These are phyloP conservation scores for Apaloderma vittatum DNA, from an alignment of 2,113 vertebrate genomes.

Conservation along the genomic window DNA sequence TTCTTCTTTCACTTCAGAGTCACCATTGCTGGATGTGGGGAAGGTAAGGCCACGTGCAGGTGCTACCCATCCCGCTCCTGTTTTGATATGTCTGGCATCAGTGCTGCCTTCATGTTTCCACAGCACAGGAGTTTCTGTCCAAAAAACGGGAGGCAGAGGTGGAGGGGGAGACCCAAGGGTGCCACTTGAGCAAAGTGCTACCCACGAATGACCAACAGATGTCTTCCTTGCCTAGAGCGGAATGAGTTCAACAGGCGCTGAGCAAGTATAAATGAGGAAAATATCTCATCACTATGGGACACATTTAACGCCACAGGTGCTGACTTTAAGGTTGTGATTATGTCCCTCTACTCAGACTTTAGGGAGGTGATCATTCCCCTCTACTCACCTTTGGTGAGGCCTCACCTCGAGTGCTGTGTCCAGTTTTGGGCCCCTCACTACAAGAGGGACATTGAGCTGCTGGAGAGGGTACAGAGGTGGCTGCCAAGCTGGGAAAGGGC, in stretches of 20 bases:
- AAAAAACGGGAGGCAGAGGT: not conserved
- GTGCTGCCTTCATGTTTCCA: accelerated
- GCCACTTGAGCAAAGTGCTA: not conserved
- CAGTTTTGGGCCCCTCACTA: too few relatives aligned
- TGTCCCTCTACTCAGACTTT: too few relatives aligned
- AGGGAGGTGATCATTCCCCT: too few relatives aligned
- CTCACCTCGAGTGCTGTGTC: too few relatives aligned
- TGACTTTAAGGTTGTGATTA: not conserved
- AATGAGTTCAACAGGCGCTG: not conserved
- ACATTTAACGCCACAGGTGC: not conserved
- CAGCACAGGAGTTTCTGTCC: not conserved
- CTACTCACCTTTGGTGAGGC: too few relatives aligned
- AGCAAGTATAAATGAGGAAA: not conserved
- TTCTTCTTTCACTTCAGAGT: not conserved
- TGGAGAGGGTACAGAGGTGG: too few relatives aligned
- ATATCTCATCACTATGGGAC: not conserved
- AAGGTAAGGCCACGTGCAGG: not conserved
- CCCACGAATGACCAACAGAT: not conserved
- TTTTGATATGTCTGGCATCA: not conserved
- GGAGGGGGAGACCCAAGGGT: accelerated
- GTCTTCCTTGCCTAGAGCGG: not conserved
- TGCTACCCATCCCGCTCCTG: accelerated
- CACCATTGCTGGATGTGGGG: not conserved
- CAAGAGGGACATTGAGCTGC: too few relatives aligned
- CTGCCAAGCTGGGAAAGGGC: too few relatives aligned